Conservation (phyloP, 2,113 vertebrate genomes). For the Lamprologus lemairii region DNA sequence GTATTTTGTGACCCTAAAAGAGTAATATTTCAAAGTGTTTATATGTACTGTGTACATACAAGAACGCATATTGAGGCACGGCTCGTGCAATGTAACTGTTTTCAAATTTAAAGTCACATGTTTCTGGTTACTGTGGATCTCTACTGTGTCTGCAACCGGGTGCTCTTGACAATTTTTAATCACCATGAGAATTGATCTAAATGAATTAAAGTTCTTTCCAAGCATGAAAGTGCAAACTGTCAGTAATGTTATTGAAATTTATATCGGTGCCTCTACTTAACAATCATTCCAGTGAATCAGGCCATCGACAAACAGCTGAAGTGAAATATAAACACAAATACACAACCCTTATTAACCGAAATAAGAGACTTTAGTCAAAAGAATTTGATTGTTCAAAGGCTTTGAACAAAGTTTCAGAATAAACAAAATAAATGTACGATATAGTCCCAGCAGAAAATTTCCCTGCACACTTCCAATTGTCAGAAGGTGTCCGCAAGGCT, state of each 20-base stretch:
- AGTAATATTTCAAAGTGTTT: background rate
- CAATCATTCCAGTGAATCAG: background rate
- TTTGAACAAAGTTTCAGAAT: background rate
- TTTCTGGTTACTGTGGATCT: background rate
- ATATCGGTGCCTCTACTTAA: background rate
- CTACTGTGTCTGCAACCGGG: background rate
- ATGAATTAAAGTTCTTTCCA: background rate
- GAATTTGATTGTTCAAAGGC: background rate
- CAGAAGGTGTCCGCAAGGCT: accelerated
- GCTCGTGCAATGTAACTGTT: background rate
- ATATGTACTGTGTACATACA: background rate
- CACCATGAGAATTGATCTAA: background rate
- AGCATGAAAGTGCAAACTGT: background rate
- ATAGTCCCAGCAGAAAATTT: background rate
- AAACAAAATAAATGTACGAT: background rate
- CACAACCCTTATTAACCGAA: background rate
- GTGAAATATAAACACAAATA: background rate
- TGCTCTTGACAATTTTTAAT: background rate
- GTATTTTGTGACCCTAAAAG: background rate
- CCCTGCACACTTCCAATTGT: background rate
- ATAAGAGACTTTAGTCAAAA: background rate
- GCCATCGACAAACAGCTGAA: background rate
- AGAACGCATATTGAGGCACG: background rate
- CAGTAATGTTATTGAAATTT: background rate
- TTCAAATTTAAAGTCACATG: background rate